These are phyloP conservation scores for Melinaea menophilus DNA, from an alignment of 2,888 invertebrate species.

Conservation along the genomic window DNA sequence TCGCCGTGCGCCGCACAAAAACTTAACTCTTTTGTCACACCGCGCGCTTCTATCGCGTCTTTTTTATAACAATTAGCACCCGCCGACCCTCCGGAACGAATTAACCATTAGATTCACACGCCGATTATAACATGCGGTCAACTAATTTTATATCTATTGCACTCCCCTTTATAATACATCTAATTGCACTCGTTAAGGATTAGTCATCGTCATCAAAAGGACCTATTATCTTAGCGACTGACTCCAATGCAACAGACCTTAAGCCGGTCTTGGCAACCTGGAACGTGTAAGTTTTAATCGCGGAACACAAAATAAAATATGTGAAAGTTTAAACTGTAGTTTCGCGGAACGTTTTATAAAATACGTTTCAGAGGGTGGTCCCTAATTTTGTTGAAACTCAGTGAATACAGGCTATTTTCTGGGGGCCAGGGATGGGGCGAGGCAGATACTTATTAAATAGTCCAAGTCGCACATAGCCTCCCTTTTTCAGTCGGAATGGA, in stretches of 20 bases:
- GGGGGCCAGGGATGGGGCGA: slow-evolving; percentile 22
- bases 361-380: slow-evolving; percentile 18
- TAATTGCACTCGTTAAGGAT: slow-evolving; percentile 20
- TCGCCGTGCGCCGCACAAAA: slow-evolving; percentile 44
- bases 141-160: slow-evolving; percentile 21
- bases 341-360: neutral
- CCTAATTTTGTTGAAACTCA: slow-evolving; percentile 3
- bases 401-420: slow-evolving; percentile 14
- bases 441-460: slow-evolving; percentile 54
- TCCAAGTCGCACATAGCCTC: slow-evolving; percentile 47
- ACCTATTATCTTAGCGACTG: neutral
- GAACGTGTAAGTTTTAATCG: no score
- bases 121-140: slow-evolving; percentile 20
- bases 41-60: slow-evolving; percentile 26
- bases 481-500: slow-evolving; percentile 61
- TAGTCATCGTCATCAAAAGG: slow-evolving; percentile 10
- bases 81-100: slow-evolving; percentile 56
- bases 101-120: slow-evolving; percentile 54
- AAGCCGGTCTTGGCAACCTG: neutral
- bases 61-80: slow-evolving; percentile 45
- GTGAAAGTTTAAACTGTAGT: neutral
- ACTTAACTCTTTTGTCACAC: slow-evolving; percentile 50
- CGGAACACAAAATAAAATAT: no score
- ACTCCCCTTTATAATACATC: slow-evolving; percentile 10
- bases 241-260: neutral